These are phyloP conservation scores for Ictalurus furcatus DNA, from an alignment of 2,113 vertebrate species.

Conservation along the genomic window DNA sequence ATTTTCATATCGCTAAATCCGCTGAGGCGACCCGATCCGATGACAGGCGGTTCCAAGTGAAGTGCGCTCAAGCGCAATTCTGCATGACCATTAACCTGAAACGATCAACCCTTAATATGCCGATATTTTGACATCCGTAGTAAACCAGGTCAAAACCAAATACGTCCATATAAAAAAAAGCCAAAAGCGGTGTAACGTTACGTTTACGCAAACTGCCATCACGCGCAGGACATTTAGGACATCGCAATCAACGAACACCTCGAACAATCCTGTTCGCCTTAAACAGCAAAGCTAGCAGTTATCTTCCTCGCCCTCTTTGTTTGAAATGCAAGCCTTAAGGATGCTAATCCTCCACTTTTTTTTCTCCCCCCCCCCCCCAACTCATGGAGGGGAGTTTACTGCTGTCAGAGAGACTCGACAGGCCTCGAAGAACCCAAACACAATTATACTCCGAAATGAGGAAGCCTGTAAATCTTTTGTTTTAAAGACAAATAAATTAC, in stretches of 20 bases:
- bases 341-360: constrained; percentile 64
- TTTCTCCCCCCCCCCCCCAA: constrained; percentile 60
- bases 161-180: constrained; percentile 52
- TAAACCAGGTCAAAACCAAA: constrained; percentile 68
- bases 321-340: constrained; percentile 62
- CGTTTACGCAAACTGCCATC: not conserved
- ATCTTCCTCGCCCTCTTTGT: constrained; percentile 47
- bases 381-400: constrained; percentile 59
- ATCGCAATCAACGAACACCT: constrained; percentile 36
- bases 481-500: constrained; percentile 66
- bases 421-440: constrained; percentile 60
- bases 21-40: constrained; percentile 65
- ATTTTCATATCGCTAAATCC: constrained; percentile 71
- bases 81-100: constrained; percentile 78
- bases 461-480: constrained; percentile 66
- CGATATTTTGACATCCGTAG: constrained; percentile 70
- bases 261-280: constrained; percentile 8
- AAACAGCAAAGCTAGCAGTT: constrained; percentile 44
- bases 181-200: not conserved
- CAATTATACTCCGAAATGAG: constrained; percentile 63
- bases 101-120: constrained; percentile 73
- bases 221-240: not conserved
- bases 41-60: constrained; percentile 59
- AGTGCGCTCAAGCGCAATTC: constrained; percentile 69
- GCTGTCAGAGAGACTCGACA: constrained; percentile 62